Base-by-base conservation (phyloP, 2,113 vertebrate species). In the Ammodytes marinus region DNA sequence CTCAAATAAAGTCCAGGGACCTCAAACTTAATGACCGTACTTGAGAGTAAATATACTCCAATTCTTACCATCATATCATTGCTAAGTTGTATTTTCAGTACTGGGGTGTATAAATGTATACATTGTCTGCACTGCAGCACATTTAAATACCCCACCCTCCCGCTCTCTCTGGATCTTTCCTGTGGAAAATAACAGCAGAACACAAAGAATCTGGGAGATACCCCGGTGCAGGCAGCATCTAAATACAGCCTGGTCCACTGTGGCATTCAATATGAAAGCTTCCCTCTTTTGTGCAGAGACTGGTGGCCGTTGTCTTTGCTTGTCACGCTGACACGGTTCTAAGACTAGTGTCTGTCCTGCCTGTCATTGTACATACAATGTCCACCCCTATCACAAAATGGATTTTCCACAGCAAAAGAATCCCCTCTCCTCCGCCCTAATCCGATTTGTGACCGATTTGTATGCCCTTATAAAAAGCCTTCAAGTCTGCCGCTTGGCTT, bases 361-460 rank as follows among this genome's bases (percentile, higher is more conserved):
- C 82, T 89, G 80, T 87, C 85, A 83, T 81, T 82, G 72, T 82
- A 47, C 61, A 83, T 43, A 77, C 86, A 90, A 77, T 85, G 87
- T 90, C 86, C 89, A 81, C 65, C 75, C 73, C n/a, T 70, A 81
- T 89, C 86, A 79, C 74, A 74, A 69, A 86, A 90, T 53, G 67
- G 77, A 75, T 87, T 90, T 83, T 93, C 68, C 83, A 81, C 67
- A 77, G 66, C 84, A 88, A 80, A 81, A 73, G 61, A 49, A 73
- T 80, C 59, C 74, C 68, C n/a, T 69, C n/a, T 68, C 72, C 82
- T 75, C 45, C 43, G 17, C 88, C 84, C 64, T 92, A 92, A 94
- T 92, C 89, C 84, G 58, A 92, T 93, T 92, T 91, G 60, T 78
- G 63, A 86, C 85, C 86, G 77, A 87, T 93, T 91, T 91, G 83